Base-by-base conservation (phyloP, 2,888 invertebrate genomes). In the Dione juno region DNA sequence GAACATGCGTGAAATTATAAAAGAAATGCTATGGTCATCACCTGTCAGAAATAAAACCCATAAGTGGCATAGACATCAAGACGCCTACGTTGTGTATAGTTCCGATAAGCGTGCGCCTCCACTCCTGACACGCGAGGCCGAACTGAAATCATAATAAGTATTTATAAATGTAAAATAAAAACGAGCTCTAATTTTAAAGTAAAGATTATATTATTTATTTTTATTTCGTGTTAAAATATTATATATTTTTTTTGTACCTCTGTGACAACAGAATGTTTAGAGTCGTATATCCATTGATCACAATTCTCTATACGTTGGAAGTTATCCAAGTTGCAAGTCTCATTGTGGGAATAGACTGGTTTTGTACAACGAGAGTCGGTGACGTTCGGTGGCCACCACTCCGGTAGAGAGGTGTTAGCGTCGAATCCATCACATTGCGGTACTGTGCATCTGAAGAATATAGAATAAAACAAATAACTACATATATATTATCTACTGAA, bases 61-160 rank as follows among this genome's bases (percentile, higher is more conserved):
- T 92, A 74, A 94, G 86, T 13, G 93, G 93, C 67, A 94, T 82
- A 0, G 94, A 93, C 0, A 90, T 81, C 76, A 94, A 92, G 59
- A 94, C 88, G 0, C 94, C 94, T 0, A 89, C 86, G 75, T 93
- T 94, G 84, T 94, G 94, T 11, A 94, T 81, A n/a, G 94, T 94
- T 64, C 94, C 94, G 72, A 94, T 93, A 76, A 94, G 76, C 0
- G 94, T 93, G 19, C 94, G 88, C 82, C 91, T 93, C 94, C 94
- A 94, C 40, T 86, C 86, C 73, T 88, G 76, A 59, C 92, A 93
- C 6, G 88, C 90, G 77, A 92, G 78, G 59, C 83, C 82, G 75
- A 92, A 88, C 90, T 92, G 84, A 3, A 88, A 88, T 28, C 10
- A 45, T 45, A 41, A 1, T 21, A 28, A 19, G 19, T 59, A 1